These are phyloP conservation scores for Mylabris sibirica DNA, from an alignment of 2,888 invertebrate species.

Conservation along the genomic window DNA sequence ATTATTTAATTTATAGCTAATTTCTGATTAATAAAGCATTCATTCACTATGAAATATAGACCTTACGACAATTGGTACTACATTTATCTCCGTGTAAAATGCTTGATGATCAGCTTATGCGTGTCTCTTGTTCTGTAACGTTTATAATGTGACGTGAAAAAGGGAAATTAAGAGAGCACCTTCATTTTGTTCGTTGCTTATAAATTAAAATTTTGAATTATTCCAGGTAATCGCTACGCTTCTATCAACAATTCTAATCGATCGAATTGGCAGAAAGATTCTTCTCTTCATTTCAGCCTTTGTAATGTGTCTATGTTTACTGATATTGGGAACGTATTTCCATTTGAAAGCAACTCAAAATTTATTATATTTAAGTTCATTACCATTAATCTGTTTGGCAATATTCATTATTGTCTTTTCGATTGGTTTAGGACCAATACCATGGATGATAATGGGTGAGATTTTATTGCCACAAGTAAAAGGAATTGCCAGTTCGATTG, in stretches of 20 bases:
- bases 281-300: conserved; percentile 69
- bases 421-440: conserved; percentile 74
- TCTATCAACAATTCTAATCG: conserved; percentile 67
- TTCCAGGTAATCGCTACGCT: conserved; percentile 64
- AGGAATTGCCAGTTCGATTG: conserved; percentile 71
- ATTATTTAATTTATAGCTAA: neutral
- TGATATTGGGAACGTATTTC: conserved; percentile 60
- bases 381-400: conserved; percentile 46
- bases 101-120: neutral
- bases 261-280: conserved; percentile 68
- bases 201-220: neutral
- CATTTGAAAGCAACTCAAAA: conserved; percentile 46
- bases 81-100: no score
- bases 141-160: neutral
- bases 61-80: no score
- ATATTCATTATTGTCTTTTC: conserved; percentile 62
- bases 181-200: no score
- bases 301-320: conserved; percentile 65
- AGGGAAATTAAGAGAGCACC: neutral
- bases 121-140: neutral
- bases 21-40: neutral
- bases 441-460: conserved; percentile 76
- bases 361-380: conserved; percentile 42
- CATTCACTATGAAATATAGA: no score
- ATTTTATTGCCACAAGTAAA: conserved; percentile 71